Conservation (phyloP, 53 echinoderm and acorn worm genomes). For the Crossaster papposus region DNA sequence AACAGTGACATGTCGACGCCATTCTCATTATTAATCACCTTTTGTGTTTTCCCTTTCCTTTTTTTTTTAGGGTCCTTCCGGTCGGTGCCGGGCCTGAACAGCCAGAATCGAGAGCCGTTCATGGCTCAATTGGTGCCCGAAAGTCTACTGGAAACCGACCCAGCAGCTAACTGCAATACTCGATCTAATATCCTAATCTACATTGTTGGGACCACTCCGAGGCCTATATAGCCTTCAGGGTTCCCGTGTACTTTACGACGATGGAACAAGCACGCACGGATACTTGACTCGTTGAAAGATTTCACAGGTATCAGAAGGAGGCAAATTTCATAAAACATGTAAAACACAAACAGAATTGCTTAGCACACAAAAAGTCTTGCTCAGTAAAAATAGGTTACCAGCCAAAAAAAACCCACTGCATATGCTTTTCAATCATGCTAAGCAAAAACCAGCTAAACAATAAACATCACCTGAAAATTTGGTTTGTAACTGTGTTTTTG, state of each 20-base stretch:
- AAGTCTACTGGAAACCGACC: neutral
- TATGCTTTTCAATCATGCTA: too few species aligned
- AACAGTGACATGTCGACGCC: neutral
- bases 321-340: too few species aligned
- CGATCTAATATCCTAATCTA: slow-evolving; percentile 9
- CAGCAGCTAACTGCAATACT: neutral
- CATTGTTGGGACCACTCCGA: too few species aligned
- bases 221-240: neutral
- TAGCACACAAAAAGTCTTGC: too few species aligned
- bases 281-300: slow-evolving; percentile 25
- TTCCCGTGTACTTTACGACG: slow-evolving; percentile 37
- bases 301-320: too few species aligned
- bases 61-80: neutral
- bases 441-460: too few species aligned
- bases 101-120: neutral
- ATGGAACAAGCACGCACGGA: neutral
- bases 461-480: too few species aligned
- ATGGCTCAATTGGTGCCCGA: slow-evolving; percentile 28
- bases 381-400: too few species aligned
- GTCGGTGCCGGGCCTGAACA: neutral
- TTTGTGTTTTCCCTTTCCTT: neutral
- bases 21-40: neutral
- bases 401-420: too few species aligned
- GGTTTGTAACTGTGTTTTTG: too few species aligned
- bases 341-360: too few species aligned